These are phyloP conservation scores for Silurus glanis DNA, from an alignment of 2,113 vertebrate genomes.

Conservation along the genomic window DNA sequence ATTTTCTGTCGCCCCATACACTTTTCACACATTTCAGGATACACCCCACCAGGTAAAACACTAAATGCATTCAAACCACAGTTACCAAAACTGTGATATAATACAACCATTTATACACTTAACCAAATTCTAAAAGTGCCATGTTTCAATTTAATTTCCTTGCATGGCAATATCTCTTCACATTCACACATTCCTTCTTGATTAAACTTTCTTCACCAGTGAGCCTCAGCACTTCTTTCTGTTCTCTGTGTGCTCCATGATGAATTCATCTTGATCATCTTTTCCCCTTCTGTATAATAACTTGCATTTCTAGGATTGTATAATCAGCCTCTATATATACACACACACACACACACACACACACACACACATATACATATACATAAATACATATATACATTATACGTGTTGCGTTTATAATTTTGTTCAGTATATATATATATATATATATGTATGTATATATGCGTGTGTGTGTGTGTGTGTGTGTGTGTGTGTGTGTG, in stretches of 20 bases:
- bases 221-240: constrained; percentile 16
- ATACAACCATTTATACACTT: not conserved
- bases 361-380: not conserved
- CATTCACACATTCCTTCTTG: constrained; percentile 25
- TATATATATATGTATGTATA: too few relatives aligned
- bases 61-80: not conserved
- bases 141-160: constrained; percentile 15
- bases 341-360: not conserved
- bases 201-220: constrained; percentile 34
- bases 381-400: not conserved
- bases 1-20: too few relatives aligned
- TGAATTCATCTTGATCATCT: constrained; percentile 28
- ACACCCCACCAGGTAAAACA: not conserved
- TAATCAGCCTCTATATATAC: constrained; percentile 1
- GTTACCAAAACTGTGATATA: not conserved
- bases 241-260: constrained; percentile 10
- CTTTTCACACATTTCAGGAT: not conserved
- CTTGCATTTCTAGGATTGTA: constrained; percentile 32
- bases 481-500: too few relatives aligned
- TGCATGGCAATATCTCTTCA: constrained; percentile 15
- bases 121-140: not conserved
- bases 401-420: too few relatives aligned
- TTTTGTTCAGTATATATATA: too few relatives aligned
- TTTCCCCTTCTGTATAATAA: constrained; percentile 37
- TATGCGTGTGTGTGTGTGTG: too few relatives aligned